phyloP scores from a whole-genome alignment of 2,797 vertebrate species.

The Coranthus polyacanthus region DNA sequence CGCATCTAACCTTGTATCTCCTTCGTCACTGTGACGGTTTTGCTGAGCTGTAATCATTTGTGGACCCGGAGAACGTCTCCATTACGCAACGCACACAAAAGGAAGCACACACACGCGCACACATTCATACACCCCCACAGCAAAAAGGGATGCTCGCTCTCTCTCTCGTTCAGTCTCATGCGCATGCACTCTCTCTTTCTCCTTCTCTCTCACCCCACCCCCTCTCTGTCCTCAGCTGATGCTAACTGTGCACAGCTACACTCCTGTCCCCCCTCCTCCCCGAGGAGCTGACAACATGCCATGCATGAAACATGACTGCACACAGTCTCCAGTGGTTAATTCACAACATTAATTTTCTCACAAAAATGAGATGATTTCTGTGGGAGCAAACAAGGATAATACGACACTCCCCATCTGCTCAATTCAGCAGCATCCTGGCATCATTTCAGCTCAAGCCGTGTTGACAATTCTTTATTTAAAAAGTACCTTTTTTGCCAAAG shows the following conservation, averaged over 20 bases:
- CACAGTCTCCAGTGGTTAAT: slow-evolving; percentile 6
- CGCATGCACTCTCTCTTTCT: slow-evolving; percentile 32
- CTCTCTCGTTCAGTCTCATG: slow-evolving; percentile 40
- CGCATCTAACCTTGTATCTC: slow-evolving; percentile 62
- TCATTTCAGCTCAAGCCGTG: not conserved
- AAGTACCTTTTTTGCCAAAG: not conserved
- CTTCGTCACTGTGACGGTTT: slow-evolving; percentile 61
- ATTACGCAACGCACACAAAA: slow-evolving; percentile 66
- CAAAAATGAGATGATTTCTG: not conserved
- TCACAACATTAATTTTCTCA: slow-evolving; percentile 9
- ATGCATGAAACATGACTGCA: slow-evolving; percentile 67
- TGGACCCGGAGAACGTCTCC: slow-evolving; percentile 58
- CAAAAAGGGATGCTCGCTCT: slow-evolving; percentile 55
- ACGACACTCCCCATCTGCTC: not conserved
- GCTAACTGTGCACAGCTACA: slow-evolving; percentile 38
- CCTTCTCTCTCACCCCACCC: slow-evolving; percentile 37
- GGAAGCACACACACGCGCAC: slow-evolving; percentile 33
- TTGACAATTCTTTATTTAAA: not conserved
- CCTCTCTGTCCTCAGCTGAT: slow-evolving; percentile 67
- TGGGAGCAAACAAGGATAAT: not conserved
- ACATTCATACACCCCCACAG: slow-evolving; percentile 55
- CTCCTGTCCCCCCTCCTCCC: slow-evolving; percentile 45
- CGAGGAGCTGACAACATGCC: slow-evolving; percentile 49
- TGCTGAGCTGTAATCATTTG: slow-evolving; percentile 56
- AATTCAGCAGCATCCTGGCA: not conserved